Conservation (phyloP, 2,113 vertebrate species). For the Forbesichthys papilliferus region DNA sequence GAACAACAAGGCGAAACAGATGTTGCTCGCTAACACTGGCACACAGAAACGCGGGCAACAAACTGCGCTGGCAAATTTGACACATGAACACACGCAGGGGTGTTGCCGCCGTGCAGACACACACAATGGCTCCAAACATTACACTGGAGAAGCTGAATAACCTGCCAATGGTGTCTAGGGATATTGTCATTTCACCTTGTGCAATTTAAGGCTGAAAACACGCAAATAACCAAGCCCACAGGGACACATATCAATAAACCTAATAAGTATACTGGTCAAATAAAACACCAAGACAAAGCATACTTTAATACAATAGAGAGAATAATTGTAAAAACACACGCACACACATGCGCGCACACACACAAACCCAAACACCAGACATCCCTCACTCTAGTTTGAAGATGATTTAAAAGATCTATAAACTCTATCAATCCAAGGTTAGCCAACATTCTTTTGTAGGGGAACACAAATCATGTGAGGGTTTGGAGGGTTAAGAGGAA, state of each 20-base stretch:
- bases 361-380: constrained; percentile 3
- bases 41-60: constrained; percentile 64
- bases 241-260: too few species aligned
- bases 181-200: too few species aligned
- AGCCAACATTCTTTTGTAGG: constrained; percentile 7
- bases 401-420: constrained; percentile 33
- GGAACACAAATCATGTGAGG: constrained; percentile 11
- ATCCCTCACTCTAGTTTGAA: constrained; percentile 24
- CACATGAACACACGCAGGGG: constrained; percentile 41
- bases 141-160: too few species aligned
- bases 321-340: not conserved
- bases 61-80: constrained; percentile 54
- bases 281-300: too few species aligned
- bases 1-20: constrained; percentile 98
- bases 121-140: not conserved
- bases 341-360: not conserved
- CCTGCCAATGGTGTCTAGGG: too few species aligned
- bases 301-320: too few species aligned
- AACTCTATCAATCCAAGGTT: constrained; percentile 41
- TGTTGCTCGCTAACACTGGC: constrained; percentile 84
- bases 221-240: too few species aligned
- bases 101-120: not conserved
- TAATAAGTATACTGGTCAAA: too few species aligned
- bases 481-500: not conserved
- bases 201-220: too few species aligned